Percentiles rank a stretch among this genome's conserved stretches.
phyloP scores from a whole-genome alignment of 2,888 invertebrate genomes.

The Exephanes ischioxanthus region DNA sequence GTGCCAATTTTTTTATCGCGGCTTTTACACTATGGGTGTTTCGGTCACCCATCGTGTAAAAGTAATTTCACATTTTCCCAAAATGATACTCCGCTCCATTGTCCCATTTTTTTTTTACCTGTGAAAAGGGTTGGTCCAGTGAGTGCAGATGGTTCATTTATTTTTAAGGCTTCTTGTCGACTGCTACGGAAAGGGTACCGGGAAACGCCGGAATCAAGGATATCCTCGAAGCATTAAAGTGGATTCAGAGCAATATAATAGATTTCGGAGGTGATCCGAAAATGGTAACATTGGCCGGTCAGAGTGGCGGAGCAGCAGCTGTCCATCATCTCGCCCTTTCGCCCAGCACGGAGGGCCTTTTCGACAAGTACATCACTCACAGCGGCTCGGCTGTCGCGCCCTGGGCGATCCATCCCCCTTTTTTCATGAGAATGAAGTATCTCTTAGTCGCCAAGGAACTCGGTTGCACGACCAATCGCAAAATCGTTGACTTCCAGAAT shows the following conservation, averaged over 20 bases:
- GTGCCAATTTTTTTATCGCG: background rate
- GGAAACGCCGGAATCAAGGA: constrained; percentile 82
- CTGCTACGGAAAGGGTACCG: constrained; percentile 75
- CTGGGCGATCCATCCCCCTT: constrained; percentile 70
- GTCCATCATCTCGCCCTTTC: constrained; percentile 76
- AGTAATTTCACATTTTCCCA: too few relatives aligned
- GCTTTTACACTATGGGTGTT: too few relatives aligned
- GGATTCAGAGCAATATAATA: constrained; percentile 79
- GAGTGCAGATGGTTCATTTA: background rate
- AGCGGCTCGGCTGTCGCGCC: constrained; percentile 73
- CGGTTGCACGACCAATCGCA: constrained; percentile 67
- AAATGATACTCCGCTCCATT: too few relatives aligned
- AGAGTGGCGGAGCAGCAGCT: constrained; percentile 75
- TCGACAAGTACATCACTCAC: constrained; percentile 78
- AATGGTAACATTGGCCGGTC: constrained; percentile 78
- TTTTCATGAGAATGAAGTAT: constrained; percentile 70
- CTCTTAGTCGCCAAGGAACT: constrained; percentile 70
- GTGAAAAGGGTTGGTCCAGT: background rate
- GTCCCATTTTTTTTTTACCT: background rate
- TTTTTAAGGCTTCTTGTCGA: constrained; percentile 73
- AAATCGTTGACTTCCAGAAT: constrained; percentile 46
- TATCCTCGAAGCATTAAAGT: constrained; percentile 75
- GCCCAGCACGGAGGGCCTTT: constrained; percentile 78
- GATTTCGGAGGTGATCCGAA: constrained; percentile 78
- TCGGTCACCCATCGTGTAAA: too few relatives aligned